Evolutionary conservation across 2,888 invertebrate genomes (phyloP), one percentile per base, ranked within the genome.

Genomic region (Clistopyga incitator): DNA sequence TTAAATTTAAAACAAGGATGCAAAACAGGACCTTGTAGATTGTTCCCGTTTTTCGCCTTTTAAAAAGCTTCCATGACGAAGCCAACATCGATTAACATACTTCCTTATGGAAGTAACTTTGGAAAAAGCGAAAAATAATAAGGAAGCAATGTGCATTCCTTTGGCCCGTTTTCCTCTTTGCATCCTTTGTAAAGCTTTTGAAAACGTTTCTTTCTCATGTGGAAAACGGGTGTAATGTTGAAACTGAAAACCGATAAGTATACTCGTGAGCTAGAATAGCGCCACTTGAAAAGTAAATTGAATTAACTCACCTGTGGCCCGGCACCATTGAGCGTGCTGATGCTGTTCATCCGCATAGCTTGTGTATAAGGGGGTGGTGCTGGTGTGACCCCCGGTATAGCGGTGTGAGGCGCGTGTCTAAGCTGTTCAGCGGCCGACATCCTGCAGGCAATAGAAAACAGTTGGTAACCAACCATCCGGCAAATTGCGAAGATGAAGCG

Each of bases 361-460:
- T 93, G 93, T 78, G 93, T 93, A 90, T 97, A 97, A 2, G 97
- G 97, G 6, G 97, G 97, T 56, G 97, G 97, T 67, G 97, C 97
- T 23, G 97, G 97, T 52, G 97, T 97, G 1, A 96, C 97, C 52
- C 96, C 96, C 6, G 96, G 97, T 93, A 97, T 97, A 79, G 94
- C 94, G 84, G 92, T 91, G 88, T 92, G 93, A 82, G 92, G 93
- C 88, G 92, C 93, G 90, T 92, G 93, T 90, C 93, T 67, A 95
- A 96, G 84, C 96, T 97, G 93, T 94, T 95, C 88, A 94, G 95
- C 90, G 94, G 95, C 91, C 94, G 95, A 95, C 95, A 83, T 95
- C 94, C 86, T 93, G 70, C n/a, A 64, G 93, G 92, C 93, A 91
- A 87, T 87, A 64, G 77, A 86, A 72, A 83, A 83, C 78, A 84